These are phyloP conservation scores for Uloborus diversus DNA, from an alignment of 1,140 invertebrate species.

Conservation along the genomic window DNA sequence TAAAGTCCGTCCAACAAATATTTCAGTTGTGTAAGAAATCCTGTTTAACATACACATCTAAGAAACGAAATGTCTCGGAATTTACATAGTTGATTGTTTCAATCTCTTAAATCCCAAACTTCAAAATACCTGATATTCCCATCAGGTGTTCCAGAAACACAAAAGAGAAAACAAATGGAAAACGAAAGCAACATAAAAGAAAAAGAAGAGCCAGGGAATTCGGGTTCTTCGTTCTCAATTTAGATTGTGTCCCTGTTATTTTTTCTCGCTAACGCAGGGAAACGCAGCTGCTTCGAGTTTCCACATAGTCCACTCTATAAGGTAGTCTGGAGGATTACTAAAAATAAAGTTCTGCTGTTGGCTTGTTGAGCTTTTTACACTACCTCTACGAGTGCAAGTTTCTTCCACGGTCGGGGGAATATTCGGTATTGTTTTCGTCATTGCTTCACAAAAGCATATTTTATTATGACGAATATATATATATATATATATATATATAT, in stretches of 20 bases:
- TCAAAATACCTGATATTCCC: too few relatives aligned
- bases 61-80: too few relatives aligned
- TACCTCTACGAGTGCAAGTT: background rate
- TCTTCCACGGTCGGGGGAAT: background rate
- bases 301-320: conserved; percentile 47
- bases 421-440: background rate
- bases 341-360: conserved; percentile 39
- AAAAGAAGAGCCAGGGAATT: background rate
- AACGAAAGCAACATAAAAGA: too few relatives aligned
- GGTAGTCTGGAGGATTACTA: conserved; percentile 15
- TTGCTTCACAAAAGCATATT: background rate
- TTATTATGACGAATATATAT: too few relatives aligned
- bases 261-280: conserved; percentile 22
- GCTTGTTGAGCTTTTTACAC: background rate
- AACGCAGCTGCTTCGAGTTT: conserved; percentile 31
- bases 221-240: conserved; percentile 37
- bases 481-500: too few relatives aligned
- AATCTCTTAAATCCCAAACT: too few relatives aligned
- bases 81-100: too few relatives aligned
- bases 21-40: too few relatives aligned
- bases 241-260: conserved; percentile 46
- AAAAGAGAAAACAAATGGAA: too few relatives aligned
- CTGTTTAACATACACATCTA: too few relatives aligned
- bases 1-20: too few relatives aligned
- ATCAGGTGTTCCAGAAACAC: too few relatives aligned